Evolutionary conservation across 2,797 vertebrate species (phyloP).

Genomic region (Muscicapa striata): DNA sequence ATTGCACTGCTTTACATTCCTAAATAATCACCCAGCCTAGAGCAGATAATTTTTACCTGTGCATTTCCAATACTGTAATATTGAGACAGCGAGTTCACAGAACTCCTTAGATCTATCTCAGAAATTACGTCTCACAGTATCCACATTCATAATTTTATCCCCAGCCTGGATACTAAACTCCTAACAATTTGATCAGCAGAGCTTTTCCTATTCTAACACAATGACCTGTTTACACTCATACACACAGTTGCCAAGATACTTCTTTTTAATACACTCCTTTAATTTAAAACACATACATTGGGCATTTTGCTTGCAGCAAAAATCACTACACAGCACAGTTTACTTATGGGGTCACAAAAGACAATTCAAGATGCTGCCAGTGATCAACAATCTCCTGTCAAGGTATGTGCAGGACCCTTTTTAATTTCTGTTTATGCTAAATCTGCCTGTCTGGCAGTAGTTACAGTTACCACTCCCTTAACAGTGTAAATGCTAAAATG

Average conservation of each 20-base stretch:
- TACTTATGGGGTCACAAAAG: background rate
- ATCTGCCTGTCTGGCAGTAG: background rate
- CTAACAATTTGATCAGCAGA: background rate
- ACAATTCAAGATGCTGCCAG: background rate
- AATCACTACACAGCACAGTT: background rate
- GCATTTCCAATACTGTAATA: background rate
- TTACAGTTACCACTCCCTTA: background rate
- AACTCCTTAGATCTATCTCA: background rate
- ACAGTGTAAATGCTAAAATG: background rate
- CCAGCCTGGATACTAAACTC: background rate
- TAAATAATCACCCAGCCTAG: background rate
- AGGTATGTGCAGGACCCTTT: background rate
- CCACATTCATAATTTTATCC: background rate
- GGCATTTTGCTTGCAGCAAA: background rate
- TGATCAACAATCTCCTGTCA: background rate
- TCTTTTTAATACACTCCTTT: background rate
- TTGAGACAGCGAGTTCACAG: background rate
- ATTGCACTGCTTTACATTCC: background rate
- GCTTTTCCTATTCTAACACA: background rate
- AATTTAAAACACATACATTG: background rate
- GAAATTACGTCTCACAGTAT: background rate
- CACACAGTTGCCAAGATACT: background rate
- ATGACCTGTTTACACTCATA: background rate
- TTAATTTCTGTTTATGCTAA: background rate
- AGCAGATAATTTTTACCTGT: background rate